Evolutionary conservation across 2,888 invertebrate genomes (phyloP).

Genomic region (Masnerella sp.): DNA sequence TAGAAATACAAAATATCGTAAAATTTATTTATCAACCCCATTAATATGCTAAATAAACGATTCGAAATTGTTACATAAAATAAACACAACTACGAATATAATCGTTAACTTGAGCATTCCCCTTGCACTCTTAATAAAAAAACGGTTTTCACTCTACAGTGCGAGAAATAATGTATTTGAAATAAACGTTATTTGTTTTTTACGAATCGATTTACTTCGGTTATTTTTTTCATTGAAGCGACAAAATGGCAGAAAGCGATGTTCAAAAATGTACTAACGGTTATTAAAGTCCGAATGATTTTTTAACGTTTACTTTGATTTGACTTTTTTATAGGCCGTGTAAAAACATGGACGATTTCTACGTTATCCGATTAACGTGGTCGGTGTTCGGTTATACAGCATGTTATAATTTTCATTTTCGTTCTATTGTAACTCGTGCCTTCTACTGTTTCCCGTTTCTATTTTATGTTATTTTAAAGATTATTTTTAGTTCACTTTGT

Average conservation of each 20-base stretch:
- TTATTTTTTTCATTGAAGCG: background rate
- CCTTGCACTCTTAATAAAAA: no score
- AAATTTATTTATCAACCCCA: no score
- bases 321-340: background rate
- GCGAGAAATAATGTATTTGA: no score
- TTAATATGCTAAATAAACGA: no score
- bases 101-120: no score
- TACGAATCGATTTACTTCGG: no score
- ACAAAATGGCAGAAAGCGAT: background rate
- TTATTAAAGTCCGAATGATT: background rate
- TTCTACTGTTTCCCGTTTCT: background rate
- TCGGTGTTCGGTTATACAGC: background rate
- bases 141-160: no score
- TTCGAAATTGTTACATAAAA: no score
- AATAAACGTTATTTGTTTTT: background rate
- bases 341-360: background rate
- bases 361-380: conserved; percentile 10
- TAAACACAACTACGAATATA: no score
- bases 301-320: background rate
- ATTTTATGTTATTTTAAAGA: background rate
- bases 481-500: background rate
- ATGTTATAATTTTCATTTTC: conserved; percentile 16
- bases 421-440: conserved; percentile 1
- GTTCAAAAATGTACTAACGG: background rate
- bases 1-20: no score